phyloP scores from a whole-genome alignment of 2,797 vertebrate genomes.

The Rhinophrynus dorsalis region DNA sequence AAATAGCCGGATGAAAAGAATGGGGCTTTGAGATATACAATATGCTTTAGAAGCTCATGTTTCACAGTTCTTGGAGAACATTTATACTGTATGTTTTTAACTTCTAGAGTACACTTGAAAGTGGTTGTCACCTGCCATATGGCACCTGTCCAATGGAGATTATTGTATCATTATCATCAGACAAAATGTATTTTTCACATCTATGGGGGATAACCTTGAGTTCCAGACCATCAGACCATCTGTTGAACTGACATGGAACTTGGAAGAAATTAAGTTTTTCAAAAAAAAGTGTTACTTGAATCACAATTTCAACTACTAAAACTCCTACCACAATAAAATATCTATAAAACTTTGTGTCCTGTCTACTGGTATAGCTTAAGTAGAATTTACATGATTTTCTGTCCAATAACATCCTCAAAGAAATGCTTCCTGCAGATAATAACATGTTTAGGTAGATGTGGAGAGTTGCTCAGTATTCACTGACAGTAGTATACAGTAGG shows the following conservation, averaged over 20 bases:
- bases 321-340: constrained; percentile 35
- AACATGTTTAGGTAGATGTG: too few relatives aligned
- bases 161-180: constrained; percentile 32
- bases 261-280: neutral
- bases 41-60: too few relatives aligned
- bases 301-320: constrained; percentile 16
- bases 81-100: too few relatives aligned
- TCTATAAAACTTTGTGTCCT: constrained; percentile 12
- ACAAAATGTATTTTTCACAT: constrained; percentile 31
- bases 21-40: too few relatives aligned
- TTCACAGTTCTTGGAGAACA: too few relatives aligned
- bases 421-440: too few relatives aligned
- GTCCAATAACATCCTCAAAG: too few relatives aligned
- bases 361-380: neutral
- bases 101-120: too few relatives aligned
- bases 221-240: constrained; percentile 1
- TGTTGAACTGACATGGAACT: neutral
- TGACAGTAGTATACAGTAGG: too few relatives aligned
- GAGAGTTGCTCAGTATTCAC: too few relatives aligned
- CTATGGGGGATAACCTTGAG: neutral
- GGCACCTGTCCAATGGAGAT: constrained; percentile 40
- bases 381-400: too few relatives aligned
- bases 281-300: constrained; percentile 11
- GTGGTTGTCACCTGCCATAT: constrained; percentile 8
- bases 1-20: too few relatives aligned